A percentile compares a stretch with the other conserved stretches of the same genome.
These are phyloP conservation scores for Tympanuchus pallidicinctus DNA, from an alignment of 2,113 vertebrate genomes.

Conservation along the genomic window DNA sequence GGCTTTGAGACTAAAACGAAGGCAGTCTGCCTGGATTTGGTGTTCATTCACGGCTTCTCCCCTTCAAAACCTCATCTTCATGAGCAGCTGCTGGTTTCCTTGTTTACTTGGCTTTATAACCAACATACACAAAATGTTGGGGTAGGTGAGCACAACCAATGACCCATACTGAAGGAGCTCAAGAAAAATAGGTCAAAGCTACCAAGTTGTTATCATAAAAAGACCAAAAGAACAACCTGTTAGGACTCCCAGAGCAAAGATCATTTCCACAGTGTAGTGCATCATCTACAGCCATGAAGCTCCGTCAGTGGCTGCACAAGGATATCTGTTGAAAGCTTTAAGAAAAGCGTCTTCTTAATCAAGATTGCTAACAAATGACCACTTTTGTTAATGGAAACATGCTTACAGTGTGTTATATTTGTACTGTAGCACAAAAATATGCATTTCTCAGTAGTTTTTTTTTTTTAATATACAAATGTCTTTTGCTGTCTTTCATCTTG, in stretches of 20 bases:
- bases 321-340: background rate
- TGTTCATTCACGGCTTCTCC: background rate
- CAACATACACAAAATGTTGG: background rate
- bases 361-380: background rate
- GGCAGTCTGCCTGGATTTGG: background rate
- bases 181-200: background rate
- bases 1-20: background rate
- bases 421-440: background rate
- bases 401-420: background rate
- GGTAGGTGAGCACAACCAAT: background rate
- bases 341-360: slow-evolving; percentile 15
- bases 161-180: background rate
- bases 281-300: background rate
- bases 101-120: background rate
- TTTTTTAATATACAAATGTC: background rate
- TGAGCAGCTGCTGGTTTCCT: background rate
- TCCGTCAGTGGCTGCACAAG: background rate
- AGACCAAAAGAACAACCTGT: background rate
- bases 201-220: background rate
- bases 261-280: background rate
- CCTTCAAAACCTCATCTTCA: background rate
- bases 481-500: background rate
- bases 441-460: background rate
- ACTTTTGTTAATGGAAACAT: background rate
- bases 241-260: background rate